Evolutionary conservation across 1,140 invertebrate genomes (phyloP).

Genomic region (Saccostrea cuccullata): DNA sequence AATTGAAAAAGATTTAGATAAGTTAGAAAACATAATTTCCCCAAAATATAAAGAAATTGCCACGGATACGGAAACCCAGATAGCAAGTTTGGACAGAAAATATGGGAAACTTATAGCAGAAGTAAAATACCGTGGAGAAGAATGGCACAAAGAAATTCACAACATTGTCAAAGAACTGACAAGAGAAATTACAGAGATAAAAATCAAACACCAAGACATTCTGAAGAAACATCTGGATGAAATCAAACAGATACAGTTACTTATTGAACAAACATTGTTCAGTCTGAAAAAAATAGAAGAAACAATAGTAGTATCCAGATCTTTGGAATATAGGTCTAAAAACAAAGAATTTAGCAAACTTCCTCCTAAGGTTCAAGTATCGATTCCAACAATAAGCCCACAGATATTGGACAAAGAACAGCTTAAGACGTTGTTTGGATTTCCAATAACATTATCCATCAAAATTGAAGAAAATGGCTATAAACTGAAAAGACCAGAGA

Average conservation of each 20-base stretch:
- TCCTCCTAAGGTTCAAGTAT: neutral
- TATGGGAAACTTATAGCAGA: neutral
- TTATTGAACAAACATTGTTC: neutral
- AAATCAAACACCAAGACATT: neutral
- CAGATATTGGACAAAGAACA: neutral
- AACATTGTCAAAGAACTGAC: neutral
- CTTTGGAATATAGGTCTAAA: neutral
- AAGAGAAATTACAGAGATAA: neutral
- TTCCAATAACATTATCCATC: neutral
- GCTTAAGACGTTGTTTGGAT: neutral
- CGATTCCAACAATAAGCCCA: neutral
- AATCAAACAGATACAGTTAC: constrained; percentile 1
- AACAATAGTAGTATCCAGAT: neutral
- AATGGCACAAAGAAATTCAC: constrained; percentile 12
- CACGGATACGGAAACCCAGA: neutral
- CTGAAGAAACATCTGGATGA: constrained; percentile 6
- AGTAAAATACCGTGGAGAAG: neutral
- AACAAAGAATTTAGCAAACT: neutral
- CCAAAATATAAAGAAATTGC: constrained; percentile 6
- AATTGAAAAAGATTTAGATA: neutral
- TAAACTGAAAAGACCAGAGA: neutral
- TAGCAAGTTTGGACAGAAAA: neutral
- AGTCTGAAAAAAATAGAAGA: neutral
- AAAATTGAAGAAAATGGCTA: neutral
- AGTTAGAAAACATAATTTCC: neutral